Conservation (phyloP, 2,797 vertebrate species). For the Tenualosa thibaudeaui region DNA sequence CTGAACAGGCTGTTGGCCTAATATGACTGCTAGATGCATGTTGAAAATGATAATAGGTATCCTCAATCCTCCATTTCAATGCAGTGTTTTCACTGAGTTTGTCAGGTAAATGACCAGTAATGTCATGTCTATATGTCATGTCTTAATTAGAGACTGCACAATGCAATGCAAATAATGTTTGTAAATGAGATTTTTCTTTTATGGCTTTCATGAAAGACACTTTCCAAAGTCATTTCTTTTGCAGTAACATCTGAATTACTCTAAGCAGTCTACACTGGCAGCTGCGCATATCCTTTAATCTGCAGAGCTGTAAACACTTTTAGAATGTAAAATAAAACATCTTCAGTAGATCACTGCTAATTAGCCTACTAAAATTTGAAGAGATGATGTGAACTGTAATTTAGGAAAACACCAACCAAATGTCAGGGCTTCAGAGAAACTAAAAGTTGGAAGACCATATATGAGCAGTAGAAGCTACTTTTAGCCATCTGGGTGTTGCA, state of each 20-base stretch:
- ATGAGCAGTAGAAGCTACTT: not conserved
- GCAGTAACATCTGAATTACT: not conserved
- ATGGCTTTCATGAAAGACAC: not conserved
- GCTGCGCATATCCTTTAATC: not conserved
- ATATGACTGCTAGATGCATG: not conserved
- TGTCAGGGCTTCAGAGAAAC: not conserved
- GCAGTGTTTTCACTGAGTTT: not conserved
- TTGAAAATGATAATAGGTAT: not conserved
- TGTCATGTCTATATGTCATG: not conserved
- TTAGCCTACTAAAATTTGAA: conserved; percentile 11
- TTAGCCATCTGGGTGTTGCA: not conserved
- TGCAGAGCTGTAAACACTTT: not conserved
- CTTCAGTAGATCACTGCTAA: not conserved
- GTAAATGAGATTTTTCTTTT: not conserved
- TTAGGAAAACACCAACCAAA: conserved; percentile 6
- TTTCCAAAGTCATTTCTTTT: not conserved
- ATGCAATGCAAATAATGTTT: not conserved
- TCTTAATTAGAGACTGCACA: not conserved
- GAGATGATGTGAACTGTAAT: conserved; percentile 43
- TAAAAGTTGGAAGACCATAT: not conserved
- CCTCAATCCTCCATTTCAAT: not conserved
- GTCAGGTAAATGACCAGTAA: not conserved
- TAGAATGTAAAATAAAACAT: not conserved
- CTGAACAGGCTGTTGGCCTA: not conserved
- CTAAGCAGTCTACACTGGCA: not conserved